Percentiles rank a stretch among this genome's conserved stretches.
Evolutionary conservation across 1,140 invertebrate genomes (phyloP).

Genomic region (Phymastichus coffea): DNA sequence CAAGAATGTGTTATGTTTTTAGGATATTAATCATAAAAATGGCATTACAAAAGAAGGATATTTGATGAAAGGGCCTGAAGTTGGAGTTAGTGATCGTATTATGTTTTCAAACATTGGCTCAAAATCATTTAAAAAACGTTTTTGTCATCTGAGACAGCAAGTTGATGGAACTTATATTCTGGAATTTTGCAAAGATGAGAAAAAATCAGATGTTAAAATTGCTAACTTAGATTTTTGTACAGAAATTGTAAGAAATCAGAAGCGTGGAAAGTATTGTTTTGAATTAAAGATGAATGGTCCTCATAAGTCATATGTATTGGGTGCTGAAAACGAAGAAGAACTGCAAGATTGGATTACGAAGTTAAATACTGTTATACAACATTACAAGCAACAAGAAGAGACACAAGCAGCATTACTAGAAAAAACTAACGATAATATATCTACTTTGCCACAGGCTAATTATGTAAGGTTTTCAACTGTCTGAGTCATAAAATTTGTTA

Average conservation of each 20-base stretch:
- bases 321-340: constrained; percentile 83
- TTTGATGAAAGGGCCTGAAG: constrained; percentile 87
- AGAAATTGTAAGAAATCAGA: constrained; percentile 82
- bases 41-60: constrained; percentile 86
- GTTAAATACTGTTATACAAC: constrained; percentile 71
- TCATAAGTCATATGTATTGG: constrained; percentile 79
- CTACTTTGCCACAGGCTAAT: constrained; percentile 58
- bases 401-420: constrained; percentile 66
- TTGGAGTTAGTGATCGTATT: constrained; percentile 73
- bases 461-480: constrained; percentile 38
- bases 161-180: constrained; percentile 88
- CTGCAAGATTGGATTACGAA: constrained; percentile 82
- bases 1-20: constrained; percentile 19
- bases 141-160: constrained; percentile 84
- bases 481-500: constrained; percentile 4
- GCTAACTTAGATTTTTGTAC: constrained; percentile 91
- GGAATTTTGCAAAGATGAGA: constrained; percentile 91
- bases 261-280: constrained; percentile 84
- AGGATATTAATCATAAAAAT: constrained; percentile 63
- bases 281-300: constrained; percentile 82
- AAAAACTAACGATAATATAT: constrained; percentile 58
- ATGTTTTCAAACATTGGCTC: constrained; percentile 85
- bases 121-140: constrained; percentile 88
- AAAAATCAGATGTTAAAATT: constrained; percentile 84
- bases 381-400: constrained; percentile 74